Conservation (phyloP, 2,113 vertebrate genomes). For the Seriola aureovittata region DNA sequence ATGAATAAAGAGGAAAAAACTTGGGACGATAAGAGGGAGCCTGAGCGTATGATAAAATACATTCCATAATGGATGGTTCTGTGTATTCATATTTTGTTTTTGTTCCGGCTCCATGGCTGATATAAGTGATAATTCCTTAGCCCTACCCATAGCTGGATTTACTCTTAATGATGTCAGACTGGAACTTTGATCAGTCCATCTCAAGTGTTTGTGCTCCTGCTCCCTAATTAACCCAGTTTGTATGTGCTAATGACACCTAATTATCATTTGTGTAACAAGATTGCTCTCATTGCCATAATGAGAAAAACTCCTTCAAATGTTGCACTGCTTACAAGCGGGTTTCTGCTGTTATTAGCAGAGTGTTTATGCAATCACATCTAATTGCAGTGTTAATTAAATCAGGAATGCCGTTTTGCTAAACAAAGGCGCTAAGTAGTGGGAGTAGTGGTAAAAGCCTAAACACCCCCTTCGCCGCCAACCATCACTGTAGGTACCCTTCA, state of each 20-base stretch:
- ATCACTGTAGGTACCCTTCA: constrained; percentile 43
- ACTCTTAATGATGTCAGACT: constrained; percentile 62
- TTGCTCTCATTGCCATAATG: constrained; percentile 83
- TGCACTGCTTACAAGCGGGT: constrained; percentile 73
- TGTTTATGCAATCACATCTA: constrained; percentile 86
- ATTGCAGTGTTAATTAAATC: constrained; percentile 87
- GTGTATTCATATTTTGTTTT: constrained; percentile 81
- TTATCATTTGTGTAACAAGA: constrained; percentile 87
- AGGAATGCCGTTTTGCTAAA: constrained; percentile 76
- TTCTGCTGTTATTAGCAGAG: constrained; percentile 81
- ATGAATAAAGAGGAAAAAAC: constrained; percentile 83
- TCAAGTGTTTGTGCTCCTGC: constrained; percentile 78
- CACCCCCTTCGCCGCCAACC: not conserved
- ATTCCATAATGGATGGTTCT: constrained; percentile 80
- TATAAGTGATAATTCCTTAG: constrained; percentile 63
- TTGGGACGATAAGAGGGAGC: constrained; percentile 77
- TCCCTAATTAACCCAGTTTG: constrained; percentile 84
- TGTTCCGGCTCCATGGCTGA: constrained; percentile 62
- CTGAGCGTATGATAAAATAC: constrained; percentile 80
- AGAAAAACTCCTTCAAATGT: constrained; percentile 84
- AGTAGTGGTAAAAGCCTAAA: constrained; percentile 59
- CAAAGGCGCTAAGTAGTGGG: constrained; percentile 69
- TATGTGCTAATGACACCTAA: constrained; percentile 85
- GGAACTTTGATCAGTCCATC: constrained; percentile 81
- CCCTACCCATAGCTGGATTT: constrained; percentile 53